Evolutionary conservation across 2,113 vertebrate genomes (phyloP), one percentile per base, ranked within the genome.

Genomic region (Gymnogyps californianus): DNA sequence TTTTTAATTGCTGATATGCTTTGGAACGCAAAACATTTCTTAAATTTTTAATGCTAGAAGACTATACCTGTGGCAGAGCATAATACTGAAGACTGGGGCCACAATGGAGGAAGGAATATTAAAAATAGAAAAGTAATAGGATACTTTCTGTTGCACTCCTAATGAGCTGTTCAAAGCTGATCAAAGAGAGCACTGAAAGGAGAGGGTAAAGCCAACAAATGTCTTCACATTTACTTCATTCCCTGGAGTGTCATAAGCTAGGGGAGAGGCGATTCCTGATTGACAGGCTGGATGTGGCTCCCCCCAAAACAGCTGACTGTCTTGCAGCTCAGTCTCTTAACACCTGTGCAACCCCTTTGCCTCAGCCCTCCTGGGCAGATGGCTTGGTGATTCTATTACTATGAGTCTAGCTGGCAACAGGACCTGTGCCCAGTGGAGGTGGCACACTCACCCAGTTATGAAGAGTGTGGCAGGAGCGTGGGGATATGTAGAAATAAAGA

Each of bases 331-430:
- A 31, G 65, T 67, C 65, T 20, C 38, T 38, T 38, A 69, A 71
- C 91, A 91, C 87, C 55, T 79, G 77, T 32, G 65, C 32, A 78
- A 32, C 8, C 29, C 36, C 47, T 91, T 84, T 93, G 38, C 89
- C 24, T 87, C 51, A 21, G n/a, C 42, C 44, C 28, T 93, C 24
- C 47, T 84, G 84, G 32, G 42, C 71, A 80, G 58, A 83, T 77
- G 83, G 71, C 66, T 84, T 38, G 55, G 24, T 55, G 44, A 55
- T 91, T 89, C 87, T 96, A 47, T 96, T 96, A 96, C 89, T 91
- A 80, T 91, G 83, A 47, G 47, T 59, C 51, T 91, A 82, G 52
- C 72, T 94, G 83, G 89, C 65, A 95, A 84, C 91, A 95, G 91
- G 93, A 93, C 51, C 42, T 47, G 51, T 91, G 95, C 86, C 72